Evolutionary conservation across 2,888 invertebrate genomes (phyloP).

Genomic region (Branchipolynoe longqiensis): DNA sequence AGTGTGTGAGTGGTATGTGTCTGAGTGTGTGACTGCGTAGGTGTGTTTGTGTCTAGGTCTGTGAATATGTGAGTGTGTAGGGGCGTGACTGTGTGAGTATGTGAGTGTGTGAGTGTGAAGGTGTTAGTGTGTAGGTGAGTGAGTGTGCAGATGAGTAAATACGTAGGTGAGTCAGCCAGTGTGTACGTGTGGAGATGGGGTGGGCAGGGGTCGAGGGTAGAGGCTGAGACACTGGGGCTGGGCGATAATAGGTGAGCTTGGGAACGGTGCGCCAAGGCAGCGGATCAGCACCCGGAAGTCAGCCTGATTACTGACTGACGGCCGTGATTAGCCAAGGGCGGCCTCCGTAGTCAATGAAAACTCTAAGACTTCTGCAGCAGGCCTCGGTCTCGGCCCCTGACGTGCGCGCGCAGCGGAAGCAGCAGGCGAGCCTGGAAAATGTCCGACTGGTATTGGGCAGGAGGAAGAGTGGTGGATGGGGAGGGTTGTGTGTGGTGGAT

Average conservation of each 20-base stretch:
- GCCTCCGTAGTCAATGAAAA: not conserved
- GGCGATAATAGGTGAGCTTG: too few relatives aligned
- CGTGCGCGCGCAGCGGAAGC: not conserved
- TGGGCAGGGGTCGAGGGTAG: not conserved
- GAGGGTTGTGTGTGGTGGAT: not conserved
- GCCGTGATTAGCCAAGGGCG: not conserved
- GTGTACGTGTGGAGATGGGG: not conserved
- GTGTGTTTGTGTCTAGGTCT: too few relatives aligned
- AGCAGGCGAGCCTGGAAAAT: not conserved
- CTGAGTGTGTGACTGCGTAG: too few relatives aligned
- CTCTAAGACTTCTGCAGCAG: constrained; percentile 8
- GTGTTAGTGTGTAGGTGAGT: too few relatives aligned
- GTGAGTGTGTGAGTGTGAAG: too few relatives aligned
- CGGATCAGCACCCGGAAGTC: too few relatives aligned
- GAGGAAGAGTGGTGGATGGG: not conserved
- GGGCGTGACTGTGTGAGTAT: too few relatives aligned
- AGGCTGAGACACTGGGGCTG: not conserved
- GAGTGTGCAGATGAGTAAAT: too few relatives aligned
- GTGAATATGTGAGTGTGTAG: too few relatives aligned
- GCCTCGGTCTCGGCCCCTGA: too few relatives aligned
- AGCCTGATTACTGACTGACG: constrained; percentile 29
- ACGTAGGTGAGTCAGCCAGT: not conserved
- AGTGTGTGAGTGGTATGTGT: too few relatives aligned
- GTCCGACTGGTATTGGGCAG: not conserved
- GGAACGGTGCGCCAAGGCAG: too few relatives aligned